These are phyloP conservation scores for Temnothorax rugatulus DNA, from an alignment of 2,888 invertebrate genomes.

Conservation along the genomic window DNA sequence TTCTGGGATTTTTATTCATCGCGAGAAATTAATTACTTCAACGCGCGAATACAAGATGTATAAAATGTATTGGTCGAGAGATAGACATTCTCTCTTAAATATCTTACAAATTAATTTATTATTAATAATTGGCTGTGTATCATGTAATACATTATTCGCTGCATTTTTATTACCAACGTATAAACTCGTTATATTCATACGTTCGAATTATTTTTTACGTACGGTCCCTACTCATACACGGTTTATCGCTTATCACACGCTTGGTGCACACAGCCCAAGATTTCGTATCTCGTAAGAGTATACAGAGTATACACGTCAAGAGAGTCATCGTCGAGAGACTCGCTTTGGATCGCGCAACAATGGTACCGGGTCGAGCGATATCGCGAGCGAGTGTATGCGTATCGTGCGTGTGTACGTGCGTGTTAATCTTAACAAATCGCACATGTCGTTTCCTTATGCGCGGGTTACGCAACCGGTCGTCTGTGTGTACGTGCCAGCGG, in stretches of 20 bases:
- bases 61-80: background rate
- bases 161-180: background rate
- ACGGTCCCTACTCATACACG: too few relatives aligned
- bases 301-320: background rate
- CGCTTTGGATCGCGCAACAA: conserved; percentile 39
- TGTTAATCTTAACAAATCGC: conserved; percentile 56
- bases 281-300: conserved; percentile 16
- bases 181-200: background rate
- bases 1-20: background rate
- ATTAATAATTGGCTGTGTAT: background rate
- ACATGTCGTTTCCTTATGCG: conserved; percentile 64
- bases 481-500: conserved; percentile 16
- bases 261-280: background rate
- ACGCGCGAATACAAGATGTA: background rate
- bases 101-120: conserved; percentile 9
- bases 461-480: conserved; percentile 69
- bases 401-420: background rate
- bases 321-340: conserved; percentile 26
- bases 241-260: conserved; percentile 2
- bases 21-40: background rate
- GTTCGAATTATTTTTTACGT: background rate
- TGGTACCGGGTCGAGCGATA: conserved; percentile 14
- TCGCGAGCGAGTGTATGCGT: conserved; percentile 7
- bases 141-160: background rate
- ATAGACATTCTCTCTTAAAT: background rate